phyloP scores from a whole-genome alignment of 2,797 vertebrate genomes.

The Lepilemur septentrionalis region DNA sequence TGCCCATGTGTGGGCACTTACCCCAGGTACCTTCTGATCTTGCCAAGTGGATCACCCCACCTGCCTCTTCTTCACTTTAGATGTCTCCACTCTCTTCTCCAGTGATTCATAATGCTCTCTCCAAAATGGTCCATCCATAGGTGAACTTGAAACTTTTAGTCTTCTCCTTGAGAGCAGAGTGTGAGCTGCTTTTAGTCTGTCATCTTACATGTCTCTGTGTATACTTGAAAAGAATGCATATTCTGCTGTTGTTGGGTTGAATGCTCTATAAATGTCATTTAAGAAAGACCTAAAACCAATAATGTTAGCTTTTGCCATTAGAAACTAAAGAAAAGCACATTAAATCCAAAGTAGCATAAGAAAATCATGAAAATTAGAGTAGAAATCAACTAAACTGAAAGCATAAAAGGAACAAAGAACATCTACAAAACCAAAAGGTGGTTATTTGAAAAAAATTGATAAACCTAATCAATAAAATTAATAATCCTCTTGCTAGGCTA shows the following conservation, averaged over 20 bases:
- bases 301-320: not conserved
- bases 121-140: too few relatives aligned
- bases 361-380: not conserved
- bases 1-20: too few relatives aligned
- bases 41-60: too few relatives aligned
- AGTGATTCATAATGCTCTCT: too few relatives aligned
- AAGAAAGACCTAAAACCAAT: not conserved
- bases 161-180: too few relatives aligned
- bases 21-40: too few relatives aligned
- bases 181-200: too few relatives aligned
- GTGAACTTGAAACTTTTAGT: too few relatives aligned
- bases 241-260: not conserved
- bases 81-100: too few relatives aligned
- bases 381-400: not conserved
- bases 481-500: not conserved
- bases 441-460: not conserved
- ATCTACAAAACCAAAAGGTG: not conserved
- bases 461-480: not conserved
- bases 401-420: not conserved
- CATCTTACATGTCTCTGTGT: too few relatives aligned
- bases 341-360: not conserved
- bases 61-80: too few relatives aligned
- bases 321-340: not conserved
- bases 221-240: not conserved
- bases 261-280: not conserved